Base-by-base conservation (phyloP, 2,888 invertebrate species). In the Exocentrus adspersus region DNA sequence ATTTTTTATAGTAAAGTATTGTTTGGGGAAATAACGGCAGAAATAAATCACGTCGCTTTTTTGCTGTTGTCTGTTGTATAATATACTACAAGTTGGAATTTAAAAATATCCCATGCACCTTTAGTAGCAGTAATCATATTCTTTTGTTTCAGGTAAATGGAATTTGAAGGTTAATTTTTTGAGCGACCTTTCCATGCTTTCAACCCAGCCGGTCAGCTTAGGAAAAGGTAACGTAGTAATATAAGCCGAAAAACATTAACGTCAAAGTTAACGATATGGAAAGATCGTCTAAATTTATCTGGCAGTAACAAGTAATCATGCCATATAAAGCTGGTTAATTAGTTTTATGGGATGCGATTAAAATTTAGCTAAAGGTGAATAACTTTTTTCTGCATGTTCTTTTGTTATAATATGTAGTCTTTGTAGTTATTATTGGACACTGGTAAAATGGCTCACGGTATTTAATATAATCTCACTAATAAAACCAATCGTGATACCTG, bases 221-320 rank as follows among this genome's bases (percentile, higher is more conserved):
- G 24, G 30, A 14, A 28, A 54, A 54, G 54, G 54, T 43, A 28
- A 17, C 43, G 43, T 43, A 17, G 43, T 42, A 14, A 14, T 42
- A 21, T 54, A 54, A 17, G 54, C 14, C 54, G 30, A 16, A 43
- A 54, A 32, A 17, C 20, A 58, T 37, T 58, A 48, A 46, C 37
- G 12, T 37, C 58, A 43, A 28, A 57, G 32, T 43, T 57, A 57
- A 57, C 48, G 45, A 57, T 12, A 43, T 24, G 57, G 57, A 57
- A 57, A 57, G 30, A 57, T 57, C 16, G 46, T 17, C 14, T 2
- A 20, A 30, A 57, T 43, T 57, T 24, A 57, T 45, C 46, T 57
- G 30, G 12, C 57, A 30, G 21, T 17, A 19, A 46, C 30, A 30
- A 57, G 24, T 7, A 24, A 24, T 24, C 24, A 46, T 57, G 21